Conservation (phyloP, 2,888 invertebrate species). For the Saturnia pavonia region DNA sequence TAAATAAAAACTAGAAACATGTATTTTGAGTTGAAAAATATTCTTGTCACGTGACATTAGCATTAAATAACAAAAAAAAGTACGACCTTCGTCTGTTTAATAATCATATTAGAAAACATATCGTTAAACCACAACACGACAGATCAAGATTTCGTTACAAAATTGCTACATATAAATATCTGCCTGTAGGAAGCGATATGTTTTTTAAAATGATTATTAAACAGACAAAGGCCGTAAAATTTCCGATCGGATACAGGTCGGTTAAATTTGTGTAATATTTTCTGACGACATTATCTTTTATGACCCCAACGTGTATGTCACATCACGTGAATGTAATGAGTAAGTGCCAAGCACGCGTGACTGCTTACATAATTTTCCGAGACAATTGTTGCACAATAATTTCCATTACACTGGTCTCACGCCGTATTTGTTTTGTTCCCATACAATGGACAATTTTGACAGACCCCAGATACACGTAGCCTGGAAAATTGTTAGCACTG, state of each 20-base stretch:
- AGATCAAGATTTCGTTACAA: too few species aligned
- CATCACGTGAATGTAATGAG: conserved; percentile 12
- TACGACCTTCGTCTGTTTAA: too few species aligned
- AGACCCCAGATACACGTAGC: not conserved
- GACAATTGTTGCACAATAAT: conserved; percentile 10
- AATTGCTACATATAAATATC: not conserved
- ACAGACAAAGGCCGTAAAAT: not conserved
- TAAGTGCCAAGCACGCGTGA: not conserved
- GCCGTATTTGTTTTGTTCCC: not conserved
- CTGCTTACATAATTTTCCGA: conserved; percentile 8
- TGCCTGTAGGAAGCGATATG: not conserved
- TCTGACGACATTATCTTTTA: not conserved
- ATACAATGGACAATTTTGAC: not conserved
- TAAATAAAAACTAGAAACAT: too few species aligned
- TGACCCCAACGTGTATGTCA: not conserved
- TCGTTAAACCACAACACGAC: too few species aligned
- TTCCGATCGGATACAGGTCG: not conserved
- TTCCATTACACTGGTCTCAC: conserved; percentile 1
- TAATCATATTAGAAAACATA: too few species aligned
- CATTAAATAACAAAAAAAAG: too few species aligned
- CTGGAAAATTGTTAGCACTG: not conserved
- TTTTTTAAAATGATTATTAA: not conserved
- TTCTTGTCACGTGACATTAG: too few species aligned
- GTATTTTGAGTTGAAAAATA: too few species aligned
- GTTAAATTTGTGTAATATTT: not conserved